Evolutionary conservation across 2,888 invertebrate genomes (phyloP).

Genomic region (Amphipyra berbera): DNA sequence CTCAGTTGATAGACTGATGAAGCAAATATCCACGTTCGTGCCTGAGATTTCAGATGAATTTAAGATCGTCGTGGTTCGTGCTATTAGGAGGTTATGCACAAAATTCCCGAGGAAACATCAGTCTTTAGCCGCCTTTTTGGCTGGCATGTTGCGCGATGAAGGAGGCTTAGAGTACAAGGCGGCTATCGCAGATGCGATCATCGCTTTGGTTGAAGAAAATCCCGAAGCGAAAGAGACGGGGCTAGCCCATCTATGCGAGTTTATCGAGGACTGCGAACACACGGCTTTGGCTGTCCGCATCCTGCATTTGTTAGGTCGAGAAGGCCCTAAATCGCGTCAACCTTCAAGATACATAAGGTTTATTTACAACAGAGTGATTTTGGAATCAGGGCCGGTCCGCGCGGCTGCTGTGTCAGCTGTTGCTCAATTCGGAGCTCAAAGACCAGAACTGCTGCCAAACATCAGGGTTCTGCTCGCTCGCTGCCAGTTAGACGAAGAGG

Average conservation of each 20-base stretch:
- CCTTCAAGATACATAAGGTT: constrained; percentile 96
- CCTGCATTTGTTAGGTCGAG: constrained; percentile 98
- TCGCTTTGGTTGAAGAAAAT: constrained; percentile 99
- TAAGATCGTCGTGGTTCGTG: constrained; percentile 99
- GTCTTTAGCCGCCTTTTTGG: constrained; percentile 98
- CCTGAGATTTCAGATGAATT: constrained; percentile 99
- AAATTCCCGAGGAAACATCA: constrained; percentile 99
- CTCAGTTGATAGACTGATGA: constrained; percentile 99
- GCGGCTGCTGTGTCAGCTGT: constrained; percentile 99
- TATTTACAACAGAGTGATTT: constrained; percentile 97
- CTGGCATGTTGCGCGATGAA: constrained; percentile 99
- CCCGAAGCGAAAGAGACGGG: constrained; percentile 99
- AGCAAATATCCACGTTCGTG: constrained; percentile 99
- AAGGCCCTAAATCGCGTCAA: constrained; percentile 98
- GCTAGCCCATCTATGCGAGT: constrained; percentile 99
- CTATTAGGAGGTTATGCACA: constrained; percentile 95
- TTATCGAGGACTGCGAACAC: constrained; percentile 99
- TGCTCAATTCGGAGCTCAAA: constrained; percentile 99
- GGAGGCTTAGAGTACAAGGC: constrained; percentile 99
- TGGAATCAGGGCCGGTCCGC: constrained; percentile 98
- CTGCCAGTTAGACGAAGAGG: constrained; percentile 98
- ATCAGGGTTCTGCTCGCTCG: constrained; percentile 94
- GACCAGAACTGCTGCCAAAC: constrained; percentile 92
- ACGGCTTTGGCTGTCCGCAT: constrained; percentile 98
- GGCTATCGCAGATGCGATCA: constrained; percentile 99